Percentiles rank a stretch among this genome's conserved stretches.
Conservation (phyloP, 2,888 invertebrate genomes). For the Punctoribates punctum region DNA sequence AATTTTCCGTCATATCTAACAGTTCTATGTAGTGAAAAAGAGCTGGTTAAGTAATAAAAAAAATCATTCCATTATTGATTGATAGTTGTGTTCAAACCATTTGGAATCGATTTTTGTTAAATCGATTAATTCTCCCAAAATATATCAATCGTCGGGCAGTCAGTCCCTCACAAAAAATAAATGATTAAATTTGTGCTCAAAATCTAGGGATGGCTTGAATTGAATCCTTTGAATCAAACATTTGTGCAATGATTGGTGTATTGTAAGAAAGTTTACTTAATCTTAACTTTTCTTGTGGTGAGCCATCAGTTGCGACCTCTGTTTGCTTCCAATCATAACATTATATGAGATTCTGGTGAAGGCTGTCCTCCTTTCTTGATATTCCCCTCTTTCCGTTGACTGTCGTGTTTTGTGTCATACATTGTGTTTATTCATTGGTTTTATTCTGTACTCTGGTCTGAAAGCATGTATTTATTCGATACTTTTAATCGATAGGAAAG, state of each 20-base stretch:
- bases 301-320: constrained; percentile 15
- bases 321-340: neutral
- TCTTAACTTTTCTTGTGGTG: neutral
- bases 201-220: no score
- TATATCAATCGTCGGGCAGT: no score
- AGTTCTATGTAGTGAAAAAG: no score
- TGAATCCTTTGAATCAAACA: constrained; percentile 1
- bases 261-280: constrained; percentile 5
- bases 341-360: neutral
- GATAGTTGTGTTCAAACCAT: no score
- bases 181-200: no score
- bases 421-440: neutral
- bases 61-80: no score
- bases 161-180: no score
- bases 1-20: no score
- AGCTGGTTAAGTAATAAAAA: no score
- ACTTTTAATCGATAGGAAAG: constrained; percentile 16
- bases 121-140: no score
- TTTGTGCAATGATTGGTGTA: neutral
- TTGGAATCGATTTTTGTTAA: no score
- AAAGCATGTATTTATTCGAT: neutral
- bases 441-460: neutral
- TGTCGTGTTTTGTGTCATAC: neutral
- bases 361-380: neutral
- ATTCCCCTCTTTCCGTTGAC: neutral